Evolutionary conservation across 2,113 vertebrate genomes (phyloP).

Genomic region (Xiphorhynchus elegans): DNA sequence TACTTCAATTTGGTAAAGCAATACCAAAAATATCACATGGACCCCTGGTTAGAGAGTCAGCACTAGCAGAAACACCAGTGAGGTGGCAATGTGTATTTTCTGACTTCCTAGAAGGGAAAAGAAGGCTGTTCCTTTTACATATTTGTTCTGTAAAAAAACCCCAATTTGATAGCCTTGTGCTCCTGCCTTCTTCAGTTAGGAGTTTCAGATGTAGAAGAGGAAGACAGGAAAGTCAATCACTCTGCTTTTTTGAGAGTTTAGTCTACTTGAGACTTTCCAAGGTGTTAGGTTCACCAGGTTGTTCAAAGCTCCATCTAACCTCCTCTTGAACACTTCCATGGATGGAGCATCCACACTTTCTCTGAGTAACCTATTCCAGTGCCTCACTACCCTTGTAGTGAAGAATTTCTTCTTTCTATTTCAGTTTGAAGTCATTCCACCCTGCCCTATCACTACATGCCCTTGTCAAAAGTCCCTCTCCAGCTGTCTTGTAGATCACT

Average conservation of each 20-base stretch:
- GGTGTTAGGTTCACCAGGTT: fast-evolving
- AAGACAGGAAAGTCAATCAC: neutral
- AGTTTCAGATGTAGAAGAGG: neutral
- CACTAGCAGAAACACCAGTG: neutral
- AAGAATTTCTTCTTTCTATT: neutral
- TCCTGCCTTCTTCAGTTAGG: neutral
- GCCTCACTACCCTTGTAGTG: neutral
- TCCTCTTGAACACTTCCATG: neutral
- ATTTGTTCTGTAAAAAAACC: neutral
- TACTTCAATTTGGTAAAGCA: neutral
- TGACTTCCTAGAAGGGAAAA: neutral
- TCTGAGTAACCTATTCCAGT: neutral
- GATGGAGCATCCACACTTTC: neutral
- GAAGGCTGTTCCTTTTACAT: neutral
- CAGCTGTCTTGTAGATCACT: neutral
- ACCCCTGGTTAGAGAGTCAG: neutral
- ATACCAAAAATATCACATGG: neutral
- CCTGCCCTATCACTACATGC: neutral
- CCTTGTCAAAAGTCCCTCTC: neutral
- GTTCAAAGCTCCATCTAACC: neutral
- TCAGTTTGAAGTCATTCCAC: neutral
- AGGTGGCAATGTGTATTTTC: neutral
- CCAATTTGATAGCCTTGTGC: neutral
- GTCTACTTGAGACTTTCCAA: neutral
- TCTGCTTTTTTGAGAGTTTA: neutral